Percentiles rank a stretch among this genome's conserved stretches.
phyloP scores from a whole-genome alignment of 2,888 invertebrate genomes.

The Hesperia comma region DNA sequence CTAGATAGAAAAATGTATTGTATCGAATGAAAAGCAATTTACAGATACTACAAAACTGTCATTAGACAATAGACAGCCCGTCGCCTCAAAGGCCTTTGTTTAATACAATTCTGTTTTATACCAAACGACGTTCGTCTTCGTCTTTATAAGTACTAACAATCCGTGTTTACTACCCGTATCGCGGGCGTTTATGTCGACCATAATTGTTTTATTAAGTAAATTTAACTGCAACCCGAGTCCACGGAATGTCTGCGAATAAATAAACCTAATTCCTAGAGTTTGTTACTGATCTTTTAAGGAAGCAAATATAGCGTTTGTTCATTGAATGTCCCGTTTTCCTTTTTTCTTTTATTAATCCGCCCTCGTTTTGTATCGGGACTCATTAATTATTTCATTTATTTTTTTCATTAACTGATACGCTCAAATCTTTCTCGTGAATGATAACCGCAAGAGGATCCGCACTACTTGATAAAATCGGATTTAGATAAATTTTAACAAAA shows the following conservation, averaged over 20 bases:
- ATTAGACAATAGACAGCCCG: slow-evolving; percentile 18
- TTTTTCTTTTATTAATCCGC: not conserved
- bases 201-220: slow-evolving; percentile 64
- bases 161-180: slow-evolving; percentile 60
- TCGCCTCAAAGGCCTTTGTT: slow-evolving; percentile 27
- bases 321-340: not conserved
- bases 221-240: slow-evolving; percentile 53
- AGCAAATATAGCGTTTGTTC: slow-evolving; percentile 37
- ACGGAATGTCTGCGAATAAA: slow-evolving; percentile 47
- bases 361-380: too few relatives aligned
- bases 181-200: slow-evolving; percentile 59
- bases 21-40: not conserved
- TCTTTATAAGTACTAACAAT: slow-evolving; percentile 56
- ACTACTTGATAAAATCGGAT: too few relatives aligned
- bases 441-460: too few relatives aligned
- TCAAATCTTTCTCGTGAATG: too few relatives aligned
- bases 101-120: slow-evolving; percentile 27
- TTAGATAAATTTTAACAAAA: too few relatives aligned
- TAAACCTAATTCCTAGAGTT: slow-evolving; percentile 36
- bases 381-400: too few relatives aligned
- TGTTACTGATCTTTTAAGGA: slow-evolving; percentile 12
- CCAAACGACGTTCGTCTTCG: slow-evolving; percentile 53
- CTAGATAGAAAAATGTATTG: not conserved
- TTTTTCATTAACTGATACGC: too few relatives aligned
- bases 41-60: slow-evolving; percentile 1